Percentiles rank a stretch among this genome's conserved stretches.
Evolutionary conservation across 1,140 invertebrate species (phyloP).

Genomic region (Drosophila baimaii): DNA sequence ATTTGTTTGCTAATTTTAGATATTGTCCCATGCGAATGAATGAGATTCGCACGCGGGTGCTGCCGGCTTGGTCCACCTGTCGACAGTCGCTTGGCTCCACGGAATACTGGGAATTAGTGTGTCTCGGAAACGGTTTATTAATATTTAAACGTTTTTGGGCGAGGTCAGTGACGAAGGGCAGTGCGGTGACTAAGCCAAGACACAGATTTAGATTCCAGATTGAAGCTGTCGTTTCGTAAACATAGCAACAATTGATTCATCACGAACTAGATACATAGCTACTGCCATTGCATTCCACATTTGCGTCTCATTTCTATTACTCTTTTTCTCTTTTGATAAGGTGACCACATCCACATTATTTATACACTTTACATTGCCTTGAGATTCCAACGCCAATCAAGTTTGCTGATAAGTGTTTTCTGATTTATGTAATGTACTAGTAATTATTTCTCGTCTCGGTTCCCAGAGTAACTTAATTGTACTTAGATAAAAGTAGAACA

Average conservation of each 20-base stretch:
- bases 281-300: constrained; percentile 2
- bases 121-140: constrained; percentile 37
- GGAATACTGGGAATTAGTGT: constrained; percentile 40
- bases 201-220: constrained; percentile 11
- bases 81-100: constrained; percentile 28
- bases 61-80: constrained; percentile 31
- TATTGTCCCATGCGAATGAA: constrained; percentile 66
- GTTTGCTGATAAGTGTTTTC: not conserved
- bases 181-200: constrained; percentile 19
- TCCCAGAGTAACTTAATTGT: not conserved
- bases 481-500: not conserved
- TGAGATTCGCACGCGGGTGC: constrained; percentile 26
- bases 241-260: constrained; percentile 40
- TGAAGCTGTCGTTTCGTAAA: constrained; percentile 15
- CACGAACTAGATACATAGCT: not conserved
- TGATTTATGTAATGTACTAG: not conserved
- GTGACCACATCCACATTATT: not conserved
- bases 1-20: constrained; percentile 68
- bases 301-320: not conserved
- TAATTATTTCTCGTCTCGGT: not conserved
- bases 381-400: not conserved
- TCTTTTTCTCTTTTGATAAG: constrained; percentile 10
- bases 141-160: constrained; percentile 48
- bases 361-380: not conserved
- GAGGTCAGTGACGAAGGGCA: constrained; percentile 63